Evolutionary conservation across 2,888 invertebrate genomes (phyloP).

Genomic region (Ornithoptera priamus): DNA sequence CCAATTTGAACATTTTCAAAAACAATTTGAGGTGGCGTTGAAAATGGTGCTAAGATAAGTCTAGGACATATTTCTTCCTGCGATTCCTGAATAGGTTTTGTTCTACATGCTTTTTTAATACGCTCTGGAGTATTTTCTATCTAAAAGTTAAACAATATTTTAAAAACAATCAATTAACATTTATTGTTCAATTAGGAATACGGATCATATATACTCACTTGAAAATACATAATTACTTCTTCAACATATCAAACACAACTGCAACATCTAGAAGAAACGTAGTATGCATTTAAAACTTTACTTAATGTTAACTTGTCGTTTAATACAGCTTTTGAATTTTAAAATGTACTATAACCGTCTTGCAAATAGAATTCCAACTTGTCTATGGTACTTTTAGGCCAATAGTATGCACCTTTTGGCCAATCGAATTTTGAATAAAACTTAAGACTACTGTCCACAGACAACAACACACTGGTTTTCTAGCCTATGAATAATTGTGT

Average conservation of each 20-base stretch:
- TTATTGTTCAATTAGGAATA: neutral
- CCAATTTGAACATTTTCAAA: slow-evolving; percentile 84
- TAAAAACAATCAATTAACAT: neutral
- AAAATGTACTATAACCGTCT: slow-evolving; percentile 15
- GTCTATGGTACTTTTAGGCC: neutral
- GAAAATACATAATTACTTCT: slow-evolving; percentile 53
- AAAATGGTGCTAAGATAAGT: slow-evolving; percentile 83
- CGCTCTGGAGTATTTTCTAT: slow-evolving; percentile 76
- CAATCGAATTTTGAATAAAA: neutral
- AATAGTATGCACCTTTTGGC: neutral
- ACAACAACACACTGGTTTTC: too few species aligned
- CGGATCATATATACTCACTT: slow-evolving; percentile 43
- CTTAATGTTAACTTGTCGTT: neutral
- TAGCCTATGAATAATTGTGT: too few species aligned
- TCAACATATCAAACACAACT: slow-evolving; percentile 1
- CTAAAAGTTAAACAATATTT: slow-evolving; percentile 42
- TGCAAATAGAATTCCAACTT: neutral
- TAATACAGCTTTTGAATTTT: neutral
- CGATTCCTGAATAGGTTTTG: slow-evolving; percentile 50
- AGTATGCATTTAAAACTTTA: neutral
- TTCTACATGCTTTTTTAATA: slow-evolving; percentile 56
- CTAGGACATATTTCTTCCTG: slow-evolving; percentile 70
- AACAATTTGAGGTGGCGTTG: slow-evolving; percentile 83
- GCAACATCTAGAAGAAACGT: neutral
- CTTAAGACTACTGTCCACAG: too few species aligned